A percentile compares a stretch with the other conserved stretches of the same genome.
These are phyloP conservation scores for Sebastiscus tertius DNA, from an alignment of 2,797 vertebrate genomes.

Conservation along the genomic window DNA sequence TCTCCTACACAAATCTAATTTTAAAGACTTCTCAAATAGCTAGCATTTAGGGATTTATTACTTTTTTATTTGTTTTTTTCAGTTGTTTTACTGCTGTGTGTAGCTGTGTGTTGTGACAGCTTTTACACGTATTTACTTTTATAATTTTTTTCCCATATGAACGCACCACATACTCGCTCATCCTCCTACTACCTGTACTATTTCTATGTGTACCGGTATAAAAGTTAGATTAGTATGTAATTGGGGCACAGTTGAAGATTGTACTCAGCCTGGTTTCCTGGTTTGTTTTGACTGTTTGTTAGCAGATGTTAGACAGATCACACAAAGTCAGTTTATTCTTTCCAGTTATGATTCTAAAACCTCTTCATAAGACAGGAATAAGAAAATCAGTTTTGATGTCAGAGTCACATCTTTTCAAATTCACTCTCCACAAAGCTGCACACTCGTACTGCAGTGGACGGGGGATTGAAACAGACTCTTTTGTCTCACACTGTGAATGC, in stretches of 20 bases:
- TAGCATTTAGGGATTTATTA: background rate
- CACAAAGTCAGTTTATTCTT: background rate
- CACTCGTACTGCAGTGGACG: background rate
- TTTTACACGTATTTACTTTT: background rate
- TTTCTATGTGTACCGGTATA: background rate
- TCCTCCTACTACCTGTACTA: background rate
- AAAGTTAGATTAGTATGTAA: constrained; percentile 34
- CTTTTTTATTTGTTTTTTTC: background rate
- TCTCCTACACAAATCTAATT: background rate
- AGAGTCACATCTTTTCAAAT: constrained; percentile 22
- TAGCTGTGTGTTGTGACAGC: background rate
- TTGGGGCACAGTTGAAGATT: constrained; percentile 15
- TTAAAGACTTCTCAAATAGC: background rate
- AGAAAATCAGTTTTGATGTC: background rate
- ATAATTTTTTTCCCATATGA: background rate
- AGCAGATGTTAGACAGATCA: background rate
- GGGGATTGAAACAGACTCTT: constrained; percentile 36
- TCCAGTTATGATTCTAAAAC: background rate
- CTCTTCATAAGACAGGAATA: constrained; percentile 1
- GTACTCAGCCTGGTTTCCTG: background rate
- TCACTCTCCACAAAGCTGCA: background rate
- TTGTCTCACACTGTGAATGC: constrained; percentile 36
- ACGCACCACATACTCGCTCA: background rate
- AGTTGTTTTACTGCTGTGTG: background rate
- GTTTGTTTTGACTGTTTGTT: constrained; percentile 36